Percentiles rank a stretch among this genome's conserved stretches.
Conservation (phyloP, 2,113 vertebrate species). For the Hippocampus comes region DNA sequence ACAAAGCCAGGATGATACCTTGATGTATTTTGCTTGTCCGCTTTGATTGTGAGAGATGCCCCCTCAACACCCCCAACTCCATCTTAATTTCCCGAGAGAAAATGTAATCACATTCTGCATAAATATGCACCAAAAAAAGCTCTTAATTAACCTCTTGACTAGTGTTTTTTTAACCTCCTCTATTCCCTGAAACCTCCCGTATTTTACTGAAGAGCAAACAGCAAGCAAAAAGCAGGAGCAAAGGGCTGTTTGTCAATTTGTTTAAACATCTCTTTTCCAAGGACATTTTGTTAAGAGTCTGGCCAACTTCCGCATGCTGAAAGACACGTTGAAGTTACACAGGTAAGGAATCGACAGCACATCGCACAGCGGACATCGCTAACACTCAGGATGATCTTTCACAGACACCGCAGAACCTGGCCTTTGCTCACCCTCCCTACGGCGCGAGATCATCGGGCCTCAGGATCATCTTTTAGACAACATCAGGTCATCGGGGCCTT, state of each 20-base stretch:
- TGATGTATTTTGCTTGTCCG: too few relatives aligned
- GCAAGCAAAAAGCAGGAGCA: background rate
- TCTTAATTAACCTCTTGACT: slow-evolving; percentile 4
- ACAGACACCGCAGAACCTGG: background rate
- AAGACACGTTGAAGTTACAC: too few relatives aligned
- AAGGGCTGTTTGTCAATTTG: background rate
- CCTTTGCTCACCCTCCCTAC: background rate
- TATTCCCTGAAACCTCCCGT: background rate
- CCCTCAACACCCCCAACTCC: background rate
- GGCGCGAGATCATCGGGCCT: background rate
- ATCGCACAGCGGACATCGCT: too few relatives aligned
- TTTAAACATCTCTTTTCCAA: background rate
- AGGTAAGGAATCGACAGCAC: too few relatives aligned
- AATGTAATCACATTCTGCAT: slow-evolving; percentile 5
- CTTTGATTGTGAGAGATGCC: too few relatives aligned
- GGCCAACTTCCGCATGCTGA: too few relatives aligned
- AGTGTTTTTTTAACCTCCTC: background rate
- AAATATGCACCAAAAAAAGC: background rate
- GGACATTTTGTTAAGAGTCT: background rate
- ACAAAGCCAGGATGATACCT: background rate
- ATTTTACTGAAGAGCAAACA: background rate
- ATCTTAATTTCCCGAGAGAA: background rate
- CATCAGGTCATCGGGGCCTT: too few relatives aligned
- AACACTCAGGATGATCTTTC: background rate
- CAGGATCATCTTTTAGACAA: background rate